phyloP scores from a whole-genome alignment of 1,140 invertebrate species.

The Oreohelix idahoensis region DNA sequence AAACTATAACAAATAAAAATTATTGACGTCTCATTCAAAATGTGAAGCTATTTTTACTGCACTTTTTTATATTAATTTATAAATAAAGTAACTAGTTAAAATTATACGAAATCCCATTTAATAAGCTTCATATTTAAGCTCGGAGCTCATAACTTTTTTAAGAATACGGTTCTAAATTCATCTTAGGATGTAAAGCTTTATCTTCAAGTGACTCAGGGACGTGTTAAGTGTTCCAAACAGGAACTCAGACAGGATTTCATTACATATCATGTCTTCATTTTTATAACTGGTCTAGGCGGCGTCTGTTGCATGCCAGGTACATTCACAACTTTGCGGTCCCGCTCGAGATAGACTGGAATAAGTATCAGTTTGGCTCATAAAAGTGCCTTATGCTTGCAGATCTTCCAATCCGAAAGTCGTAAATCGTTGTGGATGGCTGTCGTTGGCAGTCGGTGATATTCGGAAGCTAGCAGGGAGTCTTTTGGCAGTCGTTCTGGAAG shows the following conservation, averaged over 20 bases:
- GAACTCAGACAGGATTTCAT: not conserved
- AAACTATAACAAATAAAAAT: too few species aligned
- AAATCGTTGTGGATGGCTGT: not conserved
- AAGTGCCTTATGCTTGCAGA: constrained; percentile 1
- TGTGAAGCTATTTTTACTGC: too few species aligned
- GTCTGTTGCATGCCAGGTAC: constrained; percentile 9
- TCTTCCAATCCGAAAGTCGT: constrained; percentile 23
- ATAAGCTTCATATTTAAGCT: too few species aligned
- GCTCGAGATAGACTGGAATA: not conserved
- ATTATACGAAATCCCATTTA: too few species aligned
- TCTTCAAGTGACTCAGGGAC: not conserved
- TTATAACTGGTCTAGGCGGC: not conserved
- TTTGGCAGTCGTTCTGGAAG: not conserved
- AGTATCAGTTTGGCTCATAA: constrained; percentile 14
- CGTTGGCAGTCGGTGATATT: not conserved
- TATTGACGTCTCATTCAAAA: too few species aligned
- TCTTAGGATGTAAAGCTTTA: not conserved
- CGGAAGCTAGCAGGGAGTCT: not conserved
- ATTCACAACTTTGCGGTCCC: not conserved
- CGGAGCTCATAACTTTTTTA: too few species aligned
- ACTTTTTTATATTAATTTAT: too few species aligned
- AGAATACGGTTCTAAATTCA: not conserved
- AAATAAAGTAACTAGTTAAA: too few species aligned
- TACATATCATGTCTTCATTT: not conserved
- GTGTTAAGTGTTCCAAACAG: not conserved